Evolutionary conservation across 2,113 vertebrate genomes (phyloP).

Genomic region (Chaenocephalus aceratus): DNA sequence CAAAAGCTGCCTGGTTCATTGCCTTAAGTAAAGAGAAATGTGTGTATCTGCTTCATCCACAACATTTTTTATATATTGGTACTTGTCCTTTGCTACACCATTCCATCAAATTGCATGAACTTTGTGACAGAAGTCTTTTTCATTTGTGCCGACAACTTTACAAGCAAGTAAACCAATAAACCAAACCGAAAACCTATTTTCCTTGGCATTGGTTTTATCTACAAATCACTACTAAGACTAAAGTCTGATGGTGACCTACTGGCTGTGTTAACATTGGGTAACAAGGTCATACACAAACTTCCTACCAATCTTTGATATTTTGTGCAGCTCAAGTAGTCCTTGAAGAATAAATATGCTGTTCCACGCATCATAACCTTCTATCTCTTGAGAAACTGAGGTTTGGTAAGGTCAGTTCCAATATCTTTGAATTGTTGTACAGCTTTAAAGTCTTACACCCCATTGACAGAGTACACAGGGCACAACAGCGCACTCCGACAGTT

Average conservation of each 20-base stretch:
- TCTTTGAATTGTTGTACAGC: neutral
- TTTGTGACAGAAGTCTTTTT: too few relatives aligned
- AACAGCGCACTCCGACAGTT: neutral
- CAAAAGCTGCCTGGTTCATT: neutral
- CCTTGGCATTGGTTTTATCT: neutral
- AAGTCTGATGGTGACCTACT: slow-evolving; percentile 9
- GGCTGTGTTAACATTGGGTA: slow-evolving; percentile 34
- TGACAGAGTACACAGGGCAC: neutral
- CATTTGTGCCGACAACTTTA: too few relatives aligned
- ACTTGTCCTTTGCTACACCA: too few relatives aligned
- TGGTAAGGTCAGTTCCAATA: slow-evolving; percentile 23
- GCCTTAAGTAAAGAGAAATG: too few relatives aligned
- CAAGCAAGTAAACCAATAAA: too few relatives aligned
- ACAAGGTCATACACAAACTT: slow-evolving; percentile 23
- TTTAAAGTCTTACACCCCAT: neutral
- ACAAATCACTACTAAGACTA: neutral
- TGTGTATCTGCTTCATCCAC: too few relatives aligned
- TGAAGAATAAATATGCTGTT: neutral
- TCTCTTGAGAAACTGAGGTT: slow-evolving; percentile 2
- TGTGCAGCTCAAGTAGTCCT: neutral
- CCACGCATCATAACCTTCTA: neutral
- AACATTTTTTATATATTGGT: too few relatives aligned
- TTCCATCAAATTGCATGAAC: too few relatives aligned
- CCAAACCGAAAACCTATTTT: too few relatives aligned
- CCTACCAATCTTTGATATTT: slow-evolving; percentile 19